Evolutionary conservation across 2,113 vertebrate genomes (phyloP).

Genomic region (Abramis brama): DNA sequence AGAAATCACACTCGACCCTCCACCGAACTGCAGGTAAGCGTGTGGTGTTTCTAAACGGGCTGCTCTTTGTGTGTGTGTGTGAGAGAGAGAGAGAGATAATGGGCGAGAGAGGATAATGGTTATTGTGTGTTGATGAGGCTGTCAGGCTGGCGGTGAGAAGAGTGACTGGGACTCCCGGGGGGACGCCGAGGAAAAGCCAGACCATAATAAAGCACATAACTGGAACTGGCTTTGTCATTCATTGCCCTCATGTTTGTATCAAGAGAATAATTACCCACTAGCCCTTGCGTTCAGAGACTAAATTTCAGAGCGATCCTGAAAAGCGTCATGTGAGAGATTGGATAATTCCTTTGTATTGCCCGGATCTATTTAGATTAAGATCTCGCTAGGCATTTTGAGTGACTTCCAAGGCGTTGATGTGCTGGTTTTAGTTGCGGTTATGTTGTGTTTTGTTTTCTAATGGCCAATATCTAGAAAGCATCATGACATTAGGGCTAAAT

Average conservation of each 20-base stretch:
- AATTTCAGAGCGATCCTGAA: slow-evolving; percentile 55
- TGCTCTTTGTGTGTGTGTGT: neutral
- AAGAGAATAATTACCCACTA: slow-evolving; percentile 52
- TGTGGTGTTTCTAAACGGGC: slow-evolving; percentile 18
- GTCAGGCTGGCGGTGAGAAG: slow-evolving; percentile 63
- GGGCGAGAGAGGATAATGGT: slow-evolving; percentile 66
- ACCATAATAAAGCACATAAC: slow-evolving; percentile 61
- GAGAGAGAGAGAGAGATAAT: neutral
- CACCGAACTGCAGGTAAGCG: slow-evolving; percentile 98
- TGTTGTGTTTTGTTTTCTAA: neutral
- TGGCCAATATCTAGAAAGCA: neutral
- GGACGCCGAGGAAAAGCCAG: slow-evolving; percentile 32
- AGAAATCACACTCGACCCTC: slow-evolving; percentile 97
- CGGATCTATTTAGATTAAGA: slow-evolving; percentile 3
- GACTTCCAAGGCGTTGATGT: neutral
- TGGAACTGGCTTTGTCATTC: slow-evolving; percentile 62
- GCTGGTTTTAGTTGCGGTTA: neutral
- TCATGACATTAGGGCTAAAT: too few species aligned
- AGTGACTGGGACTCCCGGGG: slow-evolving; percentile 32
- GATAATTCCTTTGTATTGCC: neutral
- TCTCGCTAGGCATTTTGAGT: neutral
- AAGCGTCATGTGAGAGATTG: neutral
- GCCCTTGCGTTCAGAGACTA: slow-evolving; percentile 51
- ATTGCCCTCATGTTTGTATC: slow-evolving; percentile 58
- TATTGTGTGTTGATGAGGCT: slow-evolving; percentile 69